Conservation (phyloP, 2,888 invertebrate species). For the Lasioglossum villosulum region DNA sequence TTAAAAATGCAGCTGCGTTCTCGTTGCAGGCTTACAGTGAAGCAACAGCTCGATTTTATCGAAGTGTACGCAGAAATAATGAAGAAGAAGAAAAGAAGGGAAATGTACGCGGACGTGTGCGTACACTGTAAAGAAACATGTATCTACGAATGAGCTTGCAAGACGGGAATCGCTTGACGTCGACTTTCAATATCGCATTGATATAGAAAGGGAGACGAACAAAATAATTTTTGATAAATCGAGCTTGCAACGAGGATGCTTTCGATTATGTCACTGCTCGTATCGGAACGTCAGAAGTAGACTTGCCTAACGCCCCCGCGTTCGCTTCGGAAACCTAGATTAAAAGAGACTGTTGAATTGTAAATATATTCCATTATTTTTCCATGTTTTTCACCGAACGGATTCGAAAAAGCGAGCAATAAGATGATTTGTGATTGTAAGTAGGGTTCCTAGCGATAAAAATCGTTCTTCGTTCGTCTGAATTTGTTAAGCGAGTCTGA, state of each 20-base stretch:
- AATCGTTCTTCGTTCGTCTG: slow-evolving; percentile 21
- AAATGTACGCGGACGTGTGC: neutral
- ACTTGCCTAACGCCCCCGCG: slow-evolving; percentile 39
- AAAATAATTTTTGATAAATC: neutral
- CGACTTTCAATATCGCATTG: neutral
- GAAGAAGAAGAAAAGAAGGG: neutral
- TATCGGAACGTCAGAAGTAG: slow-evolving; percentile 34
- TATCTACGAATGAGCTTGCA: neutral
- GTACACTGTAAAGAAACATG: neutral
- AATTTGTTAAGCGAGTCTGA: slow-evolving; percentile 44
- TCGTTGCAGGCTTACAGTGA: neutral
- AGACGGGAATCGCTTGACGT: neutral
- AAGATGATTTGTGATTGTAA: slow-evolving; percentile 37
- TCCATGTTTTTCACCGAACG: slow-evolving; percentile 32
- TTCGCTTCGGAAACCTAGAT: slow-evolving; percentile 23
- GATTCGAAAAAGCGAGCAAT: slow-evolving; percentile 27
- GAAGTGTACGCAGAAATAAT: neutral
- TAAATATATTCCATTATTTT: slow-evolving; percentile 50
- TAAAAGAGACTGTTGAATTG: slow-evolving; percentile 37
- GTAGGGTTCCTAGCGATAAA: slow-evolving; percentile 44
- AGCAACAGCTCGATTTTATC: neutral
- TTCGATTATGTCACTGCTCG: neutral
- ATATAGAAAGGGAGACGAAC: neutral
- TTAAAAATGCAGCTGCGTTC: neutral
- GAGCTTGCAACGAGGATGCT: neutral